Evolutionary conservation across 92 coral and sea anemone species (phyloP).

Genomic region (Metridium senile): DNA sequence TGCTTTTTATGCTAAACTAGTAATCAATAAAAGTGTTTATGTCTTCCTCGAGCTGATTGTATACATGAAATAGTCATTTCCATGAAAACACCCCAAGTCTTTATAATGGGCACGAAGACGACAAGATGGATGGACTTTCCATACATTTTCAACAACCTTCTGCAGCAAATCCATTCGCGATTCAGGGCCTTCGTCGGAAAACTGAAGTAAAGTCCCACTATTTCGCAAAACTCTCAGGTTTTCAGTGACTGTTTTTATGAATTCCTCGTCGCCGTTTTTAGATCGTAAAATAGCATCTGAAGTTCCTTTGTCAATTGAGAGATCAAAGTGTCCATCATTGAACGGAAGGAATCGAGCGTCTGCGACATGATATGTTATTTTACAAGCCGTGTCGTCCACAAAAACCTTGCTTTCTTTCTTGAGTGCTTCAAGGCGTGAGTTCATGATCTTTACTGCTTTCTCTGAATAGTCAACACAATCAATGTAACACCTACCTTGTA

Average conservation of each 20-base stretch:
- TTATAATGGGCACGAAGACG: slow-evolving; percentile 39
- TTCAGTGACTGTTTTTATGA: slow-evolving; percentile 51
- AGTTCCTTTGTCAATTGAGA: slow-evolving; percentile 81
- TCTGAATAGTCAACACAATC: slow-evolving; percentile 74
- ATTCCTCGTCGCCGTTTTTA: slow-evolving; percentile 54
- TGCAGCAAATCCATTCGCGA: slow-evolving; percentile 51
- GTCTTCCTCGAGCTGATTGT: too few relatives aligned
- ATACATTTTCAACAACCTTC: slow-evolving; percentile 13
- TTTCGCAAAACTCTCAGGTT: slow-evolving; percentile 55
- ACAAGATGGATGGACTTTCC: neutral
- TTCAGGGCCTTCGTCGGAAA: slow-evolving; percentile 83
- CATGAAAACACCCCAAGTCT: slow-evolving; percentile 49
- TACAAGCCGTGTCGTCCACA: slow-evolving; percentile 18
- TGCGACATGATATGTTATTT: slow-evolving; percentile 52
- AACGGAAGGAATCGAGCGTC: slow-evolving; percentile 67
- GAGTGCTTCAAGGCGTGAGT: slow-evolving; percentile 20
- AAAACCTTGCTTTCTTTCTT: neutral
- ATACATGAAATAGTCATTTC: slow-evolving; percentile 77
- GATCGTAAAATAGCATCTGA: slow-evolving; percentile 76
- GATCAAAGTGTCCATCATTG: slow-evolving; percentile 39
- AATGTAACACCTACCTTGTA: slow-evolving; percentile 56
- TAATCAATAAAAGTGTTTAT: too few relatives aligned
- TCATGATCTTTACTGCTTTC: slow-evolving; percentile 55
- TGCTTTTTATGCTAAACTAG: too few relatives aligned
- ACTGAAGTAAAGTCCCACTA: slow-evolving; percentile 66